phyloP scores from a whole-genome alignment of 2,113 vertebrate species.

The Caracal caracal region DNA sequence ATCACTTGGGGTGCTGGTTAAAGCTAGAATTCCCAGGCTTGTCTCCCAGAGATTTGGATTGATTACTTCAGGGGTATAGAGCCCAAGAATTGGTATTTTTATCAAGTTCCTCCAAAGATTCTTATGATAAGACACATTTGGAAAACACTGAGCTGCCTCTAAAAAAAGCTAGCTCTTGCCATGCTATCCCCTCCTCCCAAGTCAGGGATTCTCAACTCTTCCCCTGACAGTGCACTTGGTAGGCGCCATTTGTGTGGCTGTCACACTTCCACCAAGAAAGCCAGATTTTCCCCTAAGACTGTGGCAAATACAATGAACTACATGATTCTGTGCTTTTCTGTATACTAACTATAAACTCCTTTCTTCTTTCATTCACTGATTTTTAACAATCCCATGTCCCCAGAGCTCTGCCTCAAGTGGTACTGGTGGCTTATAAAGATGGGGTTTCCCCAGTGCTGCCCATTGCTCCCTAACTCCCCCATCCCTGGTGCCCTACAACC shows the following conservation, averaged over 20 bases:
- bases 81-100: neutral
- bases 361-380: neutral
- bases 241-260: neutral
- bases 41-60: neutral
- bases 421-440: neutral
- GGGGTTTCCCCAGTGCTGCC: neutral
- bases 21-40: neutral
- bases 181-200: neutral
- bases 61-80: neutral
- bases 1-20: neutral
- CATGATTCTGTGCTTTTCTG: neutral
- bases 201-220: neutral
- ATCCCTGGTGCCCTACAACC: neutral
- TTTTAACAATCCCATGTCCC: neutral
- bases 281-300: neutral
- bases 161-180: neutral
- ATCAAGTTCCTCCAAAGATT: neutral
- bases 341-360: neutral
- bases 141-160: neutral
- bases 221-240: no score
- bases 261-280: neutral
- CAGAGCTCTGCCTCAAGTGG: neutral
- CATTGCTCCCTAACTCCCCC: neutral
- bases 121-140: neutral
- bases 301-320: neutral